phyloP scores from a whole-genome alignment of 2,888 invertebrate species.

The Cynaeus angustus region DNA sequence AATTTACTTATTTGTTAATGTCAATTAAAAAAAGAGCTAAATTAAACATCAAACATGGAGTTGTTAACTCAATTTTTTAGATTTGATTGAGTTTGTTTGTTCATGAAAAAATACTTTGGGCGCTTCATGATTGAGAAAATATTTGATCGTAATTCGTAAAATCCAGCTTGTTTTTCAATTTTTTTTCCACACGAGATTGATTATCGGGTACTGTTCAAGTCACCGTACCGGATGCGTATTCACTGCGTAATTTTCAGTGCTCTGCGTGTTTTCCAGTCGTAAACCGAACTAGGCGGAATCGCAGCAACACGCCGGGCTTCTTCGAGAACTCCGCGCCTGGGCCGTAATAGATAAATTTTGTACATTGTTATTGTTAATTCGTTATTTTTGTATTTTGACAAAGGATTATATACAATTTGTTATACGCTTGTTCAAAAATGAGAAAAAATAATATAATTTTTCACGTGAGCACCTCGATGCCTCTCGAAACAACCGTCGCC shows the following conservation, averaged over 20 bases:
- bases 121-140: too few relatives aligned
- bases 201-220: too few relatives aligned
- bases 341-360: conserved; percentile 46
- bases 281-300: conserved; percentile 16
- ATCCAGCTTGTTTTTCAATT: too few relatives aligned
- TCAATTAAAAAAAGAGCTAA: too few relatives aligned
- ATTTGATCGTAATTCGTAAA: too few relatives aligned
- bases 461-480: conserved; percentile 69
- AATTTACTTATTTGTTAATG: too few relatives aligned
- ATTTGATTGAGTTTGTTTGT: too few relatives aligned
- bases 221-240: too few relatives aligned
- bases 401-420: conserved; percentile 64
- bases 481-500: conserved; percentile 58
- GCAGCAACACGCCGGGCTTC: conserved; percentile 8
- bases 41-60: too few relatives aligned
- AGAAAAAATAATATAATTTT: conserved; percentile 62
- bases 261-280: conserved; percentile 9
- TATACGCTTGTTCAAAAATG: conserved; percentile 65
- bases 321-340: conserved; percentile 23
- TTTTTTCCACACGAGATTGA: too few relatives aligned
- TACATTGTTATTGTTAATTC: conserved; percentile 69
- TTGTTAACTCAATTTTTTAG: too few relatives aligned
- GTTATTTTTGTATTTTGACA: conserved; percentile 70
- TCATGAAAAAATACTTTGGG: too few relatives aligned
- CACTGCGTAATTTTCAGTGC: conserved; percentile 1